These are phyloP conservation scores for Gadus chalcogrammus DNA, from an alignment of 2,113 vertebrate species.

Conservation along the genomic window DNA sequence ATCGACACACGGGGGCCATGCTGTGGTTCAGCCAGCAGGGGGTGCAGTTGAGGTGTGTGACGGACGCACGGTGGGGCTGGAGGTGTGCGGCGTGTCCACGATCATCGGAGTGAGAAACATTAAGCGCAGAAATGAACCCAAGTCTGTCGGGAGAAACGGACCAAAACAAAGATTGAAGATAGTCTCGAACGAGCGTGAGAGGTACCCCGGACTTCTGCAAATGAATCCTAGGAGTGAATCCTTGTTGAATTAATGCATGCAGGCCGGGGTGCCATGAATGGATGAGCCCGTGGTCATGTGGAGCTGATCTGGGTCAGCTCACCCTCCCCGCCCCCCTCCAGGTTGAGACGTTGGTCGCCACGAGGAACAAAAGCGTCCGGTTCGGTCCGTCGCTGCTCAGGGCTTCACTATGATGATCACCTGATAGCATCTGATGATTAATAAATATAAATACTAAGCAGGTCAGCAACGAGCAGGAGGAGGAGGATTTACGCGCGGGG, in stretches of 20 bases:
- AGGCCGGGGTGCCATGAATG: constrained; percentile 36
- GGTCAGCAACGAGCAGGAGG: not conserved
- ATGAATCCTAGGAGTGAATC: no score
- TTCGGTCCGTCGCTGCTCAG: no score
- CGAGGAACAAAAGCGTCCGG: no score
- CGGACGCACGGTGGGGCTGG: constrained; percentile 64
- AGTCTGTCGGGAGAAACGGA: no score
- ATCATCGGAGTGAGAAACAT: not conserved
- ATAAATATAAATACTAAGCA: no score
- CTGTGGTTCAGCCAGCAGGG: constrained; percentile 48
- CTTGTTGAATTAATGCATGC: not conserved
- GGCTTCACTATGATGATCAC: no score
- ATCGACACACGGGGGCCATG: constrained; percentile 51
- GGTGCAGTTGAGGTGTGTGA: constrained; percentile 50
- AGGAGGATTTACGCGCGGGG: constrained; percentile 13
- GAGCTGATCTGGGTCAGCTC: constrained; percentile 61
- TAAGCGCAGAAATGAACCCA: no score
- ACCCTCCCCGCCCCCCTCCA: constrained; percentile 37
- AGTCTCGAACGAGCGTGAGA: no score
- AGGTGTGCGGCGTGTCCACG: constrained; percentile 24
- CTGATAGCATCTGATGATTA: no score
- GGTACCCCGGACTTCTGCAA: no score
- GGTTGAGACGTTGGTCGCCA: constrained; percentile 47
- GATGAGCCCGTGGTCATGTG: constrained; percentile 20
- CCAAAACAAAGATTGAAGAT: no score